Conservation (phyloP, 2,888 invertebrate species). For the Apamea monoglypha region DNA sequence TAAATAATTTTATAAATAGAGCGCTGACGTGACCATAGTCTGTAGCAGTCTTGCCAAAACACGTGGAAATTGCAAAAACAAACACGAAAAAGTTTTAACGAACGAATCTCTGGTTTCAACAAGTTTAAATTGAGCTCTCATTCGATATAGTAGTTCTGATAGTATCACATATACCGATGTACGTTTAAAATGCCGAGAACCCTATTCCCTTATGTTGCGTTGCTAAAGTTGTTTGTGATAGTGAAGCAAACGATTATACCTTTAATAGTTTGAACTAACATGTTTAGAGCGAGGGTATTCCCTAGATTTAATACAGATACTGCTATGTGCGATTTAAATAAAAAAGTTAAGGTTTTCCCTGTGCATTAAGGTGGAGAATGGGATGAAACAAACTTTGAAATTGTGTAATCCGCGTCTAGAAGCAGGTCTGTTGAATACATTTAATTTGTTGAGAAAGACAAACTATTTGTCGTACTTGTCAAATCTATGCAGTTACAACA, state of each 20-base stretch:
- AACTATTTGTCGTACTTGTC: slow-evolving; percentile 47
- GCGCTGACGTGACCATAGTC: not conserved
- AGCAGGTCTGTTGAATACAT: slow-evolving; percentile 39
- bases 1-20: slow-evolving; percentile 18
- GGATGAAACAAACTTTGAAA: slow-evolving; percentile 39
- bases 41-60: slow-evolving; percentile 8
- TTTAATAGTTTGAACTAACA: slow-evolving; percentile 48
- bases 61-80: slow-evolving; percentile 7
- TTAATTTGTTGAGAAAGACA: slow-evolving; percentile 40
- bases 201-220: slow-evolving; percentile 21
- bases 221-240: slow-evolving; percentile 23
- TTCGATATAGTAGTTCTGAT: slow-evolving; percentile 12
- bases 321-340: slow-evolving; percentile 44
- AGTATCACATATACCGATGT: not conserved
- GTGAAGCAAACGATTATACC: slow-evolving; percentile 46
- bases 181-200: slow-evolving; percentile 22
- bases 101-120: slow-evolving; percentile 4
- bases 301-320: slow-evolving; percentile 41
- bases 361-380: slow-evolving; percentile 13
- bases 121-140: slow-evolving; percentile 18
- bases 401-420: slow-evolving; percentile 22
- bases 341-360: slow-evolving; percentile 28
- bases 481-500: slow-evolving; percentile 42
- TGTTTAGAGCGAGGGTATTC: slow-evolving; percentile 33
- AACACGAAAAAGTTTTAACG: slow-evolving; percentile 20